Percentiles rank a stretch among this genome's conserved stretches.
These are phyloP conservation scores for Struthidea cinerea DNA, from an alignment of 2,113 vertebrate genomes.

Conservation along the genomic window DNA sequence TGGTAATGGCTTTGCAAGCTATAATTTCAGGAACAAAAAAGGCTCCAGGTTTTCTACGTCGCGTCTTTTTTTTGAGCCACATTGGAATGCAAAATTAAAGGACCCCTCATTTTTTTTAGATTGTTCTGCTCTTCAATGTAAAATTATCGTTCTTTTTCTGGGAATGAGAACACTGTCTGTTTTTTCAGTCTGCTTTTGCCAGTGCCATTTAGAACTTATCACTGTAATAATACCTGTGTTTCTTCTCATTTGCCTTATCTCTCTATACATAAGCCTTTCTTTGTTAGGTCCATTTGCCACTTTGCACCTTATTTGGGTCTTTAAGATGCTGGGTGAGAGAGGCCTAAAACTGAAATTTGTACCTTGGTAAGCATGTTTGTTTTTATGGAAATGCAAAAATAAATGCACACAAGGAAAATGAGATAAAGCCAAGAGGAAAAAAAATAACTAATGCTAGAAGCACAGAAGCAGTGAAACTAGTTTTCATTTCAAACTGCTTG, in stretches of 20 bases:
- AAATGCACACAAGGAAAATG: neutral
- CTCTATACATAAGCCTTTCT: neutral
- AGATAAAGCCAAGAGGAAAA: neutral
- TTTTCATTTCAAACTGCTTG: neutral
- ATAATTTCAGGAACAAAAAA: conserved; percentile 30
- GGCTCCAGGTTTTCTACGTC: neutral
- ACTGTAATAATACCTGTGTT: neutral
- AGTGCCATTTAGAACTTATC: neutral
- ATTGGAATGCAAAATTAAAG: conserved; percentile 25
- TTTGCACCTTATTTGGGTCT: neutral
- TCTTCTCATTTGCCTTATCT: neutral
- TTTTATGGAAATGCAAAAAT: neutral
- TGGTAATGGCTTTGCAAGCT: neutral
- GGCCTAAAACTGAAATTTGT: neutral
- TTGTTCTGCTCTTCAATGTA: neutral
- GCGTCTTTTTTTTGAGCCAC: neutral
- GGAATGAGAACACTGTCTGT: neutral
- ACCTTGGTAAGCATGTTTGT: neutral
- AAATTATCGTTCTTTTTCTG: neutral
- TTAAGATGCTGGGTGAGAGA: neutral
- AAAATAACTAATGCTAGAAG: neutral
- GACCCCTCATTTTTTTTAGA: neutral
- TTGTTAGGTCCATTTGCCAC: neutral
- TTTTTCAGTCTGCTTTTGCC: neutral
- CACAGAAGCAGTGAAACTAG: neutral